A percentile compares a stretch with the other conserved stretches of the same genome.
phyloP scores from a whole-genome alignment of 2,113 vertebrate species.

The Carlito syrichta region DNA sequence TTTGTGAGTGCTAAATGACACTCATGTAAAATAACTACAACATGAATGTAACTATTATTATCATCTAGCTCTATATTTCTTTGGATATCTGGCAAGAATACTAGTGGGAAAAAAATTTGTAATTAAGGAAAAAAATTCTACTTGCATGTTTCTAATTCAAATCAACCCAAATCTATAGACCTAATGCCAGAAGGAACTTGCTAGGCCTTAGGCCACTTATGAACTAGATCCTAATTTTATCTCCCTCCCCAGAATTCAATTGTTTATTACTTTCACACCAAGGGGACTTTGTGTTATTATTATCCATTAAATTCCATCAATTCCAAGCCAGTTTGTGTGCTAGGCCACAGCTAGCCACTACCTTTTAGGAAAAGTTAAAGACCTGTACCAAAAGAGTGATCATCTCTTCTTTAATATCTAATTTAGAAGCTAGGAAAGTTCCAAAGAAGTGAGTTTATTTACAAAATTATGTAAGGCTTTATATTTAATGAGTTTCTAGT shows the following conservation, averaged over 20 bases:
- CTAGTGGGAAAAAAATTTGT: background rate
- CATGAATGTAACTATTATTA: background rate
- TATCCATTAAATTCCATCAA: conserved; percentile 20
- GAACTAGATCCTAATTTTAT: background rate
- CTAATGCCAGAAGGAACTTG: background rate
- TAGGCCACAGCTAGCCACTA: background rate
- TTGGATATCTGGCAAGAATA: conserved; percentile 4
- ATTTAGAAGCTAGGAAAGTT: conserved; percentile 42
- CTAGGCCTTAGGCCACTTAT: background rate
- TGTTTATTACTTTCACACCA: background rate
- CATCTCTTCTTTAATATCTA: conserved; percentile 21
- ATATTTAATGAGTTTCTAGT: conserved; percentile 56
- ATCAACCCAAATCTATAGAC: conserved; percentile 1
- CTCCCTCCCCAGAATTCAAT: background rate
- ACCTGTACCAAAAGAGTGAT: background rate
- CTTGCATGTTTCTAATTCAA: conserved; percentile 34
- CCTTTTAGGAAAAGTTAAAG: conserved; percentile 37
- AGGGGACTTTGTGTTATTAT: background rate
- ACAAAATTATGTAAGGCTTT: conserved; percentile 51
- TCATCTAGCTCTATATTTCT: background rate
- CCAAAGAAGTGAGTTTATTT: conserved; percentile 46
- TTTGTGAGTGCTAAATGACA: background rate
- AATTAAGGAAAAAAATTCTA: conserved; percentile 23
- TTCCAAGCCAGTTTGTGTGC: background rate
- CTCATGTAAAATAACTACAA: background rate